Evolutionary conservation across 2,888 invertebrate species (phyloP), one percentile per base, ranked within the genome.

Genomic region (Parnassius apollo): DNA sequence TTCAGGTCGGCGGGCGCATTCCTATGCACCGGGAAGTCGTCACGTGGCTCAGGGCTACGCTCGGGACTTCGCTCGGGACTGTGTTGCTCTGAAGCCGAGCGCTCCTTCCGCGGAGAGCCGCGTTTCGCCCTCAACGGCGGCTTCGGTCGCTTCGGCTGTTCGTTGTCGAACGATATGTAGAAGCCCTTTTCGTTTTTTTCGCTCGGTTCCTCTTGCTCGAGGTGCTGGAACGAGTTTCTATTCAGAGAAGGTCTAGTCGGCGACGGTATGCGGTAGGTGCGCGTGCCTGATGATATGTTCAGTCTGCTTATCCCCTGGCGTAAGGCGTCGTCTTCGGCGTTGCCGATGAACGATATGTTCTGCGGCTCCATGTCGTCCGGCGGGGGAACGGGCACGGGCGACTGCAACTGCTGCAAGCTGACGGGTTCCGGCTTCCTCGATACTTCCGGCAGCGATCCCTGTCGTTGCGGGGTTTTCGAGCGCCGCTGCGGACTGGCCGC

Each of bases 111-210:
- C 0, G 96, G 96, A 8, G 96, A 96, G 46, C 91, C 92, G 64
- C 94, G 93, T 80, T 96, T 96, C 64, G 93, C 93, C 69, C 97
- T 92, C 59, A 98, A 88, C 13, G 97, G 96, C 1, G 98, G 98
- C 83, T 98, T 98, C 13, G 97, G 97, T 76, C 97, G 93, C 80
- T 96, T 96, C 13, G 97, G 97, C 74, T 95, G 95, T 63, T 96
- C 96, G 81, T 96, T 95, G 80, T 98, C 98, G 81, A 98, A 98
- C 58, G 97, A 96, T 78, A 98, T 97, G 85, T 98, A 98, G 89
- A 98, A 98, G 44, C 97, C 96, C 83, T 97, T 96, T 81, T 96
- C 96, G 78, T 93, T 82, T 77, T 91, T 76, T 76, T 93, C 87
- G 72, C 82, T 75, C 11, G 49, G 65, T 54, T 68, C 67, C 69